These are phyloP conservation scores for Megalonaias nervosa DNA, from an alignment of 1,140 invertebrate genomes.

Conservation along the genomic window DNA sequence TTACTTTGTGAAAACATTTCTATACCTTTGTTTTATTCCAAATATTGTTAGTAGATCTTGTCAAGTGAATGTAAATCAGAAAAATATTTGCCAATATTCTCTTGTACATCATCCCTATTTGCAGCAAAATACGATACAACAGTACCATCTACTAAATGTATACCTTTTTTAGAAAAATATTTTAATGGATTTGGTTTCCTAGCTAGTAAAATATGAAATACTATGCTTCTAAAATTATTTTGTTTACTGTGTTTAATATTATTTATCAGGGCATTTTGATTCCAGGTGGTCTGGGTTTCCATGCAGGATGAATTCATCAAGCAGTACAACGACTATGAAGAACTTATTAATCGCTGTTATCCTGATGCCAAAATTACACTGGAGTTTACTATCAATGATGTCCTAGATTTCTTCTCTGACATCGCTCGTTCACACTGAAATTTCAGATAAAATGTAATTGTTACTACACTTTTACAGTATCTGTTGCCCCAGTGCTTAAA, in stretches of 20 bases:
- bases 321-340: slow-evolving; percentile 95
- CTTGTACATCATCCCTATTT: too few species aligned
- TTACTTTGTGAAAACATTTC: too few species aligned
- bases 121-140: too few species aligned
- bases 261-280: slow-evolving; percentile 36
- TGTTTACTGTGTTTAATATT: background rate
- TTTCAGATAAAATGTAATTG: too few species aligned
- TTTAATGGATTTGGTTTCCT: background rate
- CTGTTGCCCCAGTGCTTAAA: too few species aligned
- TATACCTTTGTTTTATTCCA: too few species aligned
- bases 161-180: background rate
- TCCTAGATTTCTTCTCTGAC: slow-evolving; percentile 97
- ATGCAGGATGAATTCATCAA: slow-evolving; percentile 99
- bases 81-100: too few species aligned
- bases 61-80: too few species aligned
- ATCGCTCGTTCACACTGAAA: slow-evolving; percentile 94
- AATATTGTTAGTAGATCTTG: too few species aligned
- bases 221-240: background rate
- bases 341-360: slow-evolving; percentile 96
- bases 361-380: slow-evolving; percentile 94
- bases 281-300: slow-evolving; percentile 96
- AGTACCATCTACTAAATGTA: background rate
- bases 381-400: slow-evolving; percentile 97
- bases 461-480: too few species aligned
- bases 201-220: too few species aligned